A percentile compares a stretch with the other conserved stretches of the same genome.
These are phyloP conservation scores for Microplitis manilae DNA, from an alignment of 2,888 invertebrate species.

Conservation along the genomic window DNA sequence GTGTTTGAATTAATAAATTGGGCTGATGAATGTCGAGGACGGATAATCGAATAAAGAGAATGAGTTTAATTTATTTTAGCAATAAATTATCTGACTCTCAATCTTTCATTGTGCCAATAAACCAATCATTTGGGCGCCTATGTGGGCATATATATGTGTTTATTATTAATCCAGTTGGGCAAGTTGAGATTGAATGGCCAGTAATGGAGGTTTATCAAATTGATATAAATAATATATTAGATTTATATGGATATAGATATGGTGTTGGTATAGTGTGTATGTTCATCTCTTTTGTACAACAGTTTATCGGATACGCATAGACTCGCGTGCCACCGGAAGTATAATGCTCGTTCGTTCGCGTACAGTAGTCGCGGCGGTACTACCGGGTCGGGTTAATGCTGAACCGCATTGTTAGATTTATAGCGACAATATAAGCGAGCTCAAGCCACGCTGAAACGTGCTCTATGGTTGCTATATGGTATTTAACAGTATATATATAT, in stretches of 20 bases:
- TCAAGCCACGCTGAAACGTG: conserved; percentile 55
- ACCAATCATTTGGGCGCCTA: background rate
- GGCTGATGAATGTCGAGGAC: background rate
- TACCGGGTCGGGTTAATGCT: conserved; percentile 58
- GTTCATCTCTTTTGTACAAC: background rate
- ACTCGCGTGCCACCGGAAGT: conserved; percentile 59
- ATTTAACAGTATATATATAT: conserved; percentile 20
- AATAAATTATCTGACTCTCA: background rate
- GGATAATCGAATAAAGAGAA: background rate
- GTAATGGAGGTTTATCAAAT: conserved; percentile 51
- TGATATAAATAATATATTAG: conserved; percentile 53
- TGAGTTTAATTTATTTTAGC: background rate
- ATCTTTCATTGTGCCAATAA: conserved; percentile 1
- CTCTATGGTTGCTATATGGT: conserved; percentile 41
- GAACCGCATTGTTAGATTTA: conserved; percentile 64
- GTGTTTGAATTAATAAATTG: background rate
- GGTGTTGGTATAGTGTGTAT: conserved; percentile 40
- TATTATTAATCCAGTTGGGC: background rate
- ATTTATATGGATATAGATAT: conserved; percentile 47
- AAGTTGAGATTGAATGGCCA: conserved; percentile 29
- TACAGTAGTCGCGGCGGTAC: conserved; percentile 32
- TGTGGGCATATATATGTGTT: background rate
- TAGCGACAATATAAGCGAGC: conserved; percentile 63
- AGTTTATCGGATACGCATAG: background rate
- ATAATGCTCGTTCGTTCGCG: conserved; percentile 25